Evolutionary conservation across 2,113 vertebrate genomes (phyloP), one percentile per base, ranked within the genome.

Genomic region (Leuciscus idus): DNA sequence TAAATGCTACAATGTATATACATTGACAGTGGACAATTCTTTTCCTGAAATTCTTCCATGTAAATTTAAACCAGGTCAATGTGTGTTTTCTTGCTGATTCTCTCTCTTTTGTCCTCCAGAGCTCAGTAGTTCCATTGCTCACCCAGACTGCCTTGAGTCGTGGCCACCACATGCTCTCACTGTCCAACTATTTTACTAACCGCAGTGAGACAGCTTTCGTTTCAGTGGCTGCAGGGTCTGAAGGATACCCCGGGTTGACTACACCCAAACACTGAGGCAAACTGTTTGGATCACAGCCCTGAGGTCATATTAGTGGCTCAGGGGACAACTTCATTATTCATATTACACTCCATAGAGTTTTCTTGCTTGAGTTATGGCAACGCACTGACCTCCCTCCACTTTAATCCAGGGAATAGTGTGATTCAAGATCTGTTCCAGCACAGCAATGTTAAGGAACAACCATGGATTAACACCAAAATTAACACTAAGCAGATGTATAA

Each of bases 181-280:
- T 92, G 89, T 93, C 88, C 89, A 95, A 94, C 86, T 91, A 94
- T 94, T 93, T 93, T 92, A 95, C 92, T 92, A 94, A 84, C 90
- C 94, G 85, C 93, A 94, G 91, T 88, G 89, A 94, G 94, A 91
- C 92, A 90, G 93, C 92, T 94, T 94, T 93, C 92, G 92, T 94
- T 94, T 92, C 92, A 92, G 90, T 85, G 84, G 78, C 85, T 81
- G 90, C 90, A 90, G 91, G 93, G 92, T 94, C 93, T 93, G 80
- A 75, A 86, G 85, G 83, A 83, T 84, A 87, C 62, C 48, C 83
- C 28, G 62, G 55, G 43, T 83, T 36, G 48, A 59, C 84, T 89
- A 48, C 84, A 88, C 78, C 87, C 85, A 84, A 81, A 86, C 88
- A 88, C 81, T 85, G 86, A 90, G 90, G 91, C 91, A 91, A 91